phyloP scores from a whole-genome alignment of 2,113 vertebrate species.

The Notothenia rossii region DNA sequence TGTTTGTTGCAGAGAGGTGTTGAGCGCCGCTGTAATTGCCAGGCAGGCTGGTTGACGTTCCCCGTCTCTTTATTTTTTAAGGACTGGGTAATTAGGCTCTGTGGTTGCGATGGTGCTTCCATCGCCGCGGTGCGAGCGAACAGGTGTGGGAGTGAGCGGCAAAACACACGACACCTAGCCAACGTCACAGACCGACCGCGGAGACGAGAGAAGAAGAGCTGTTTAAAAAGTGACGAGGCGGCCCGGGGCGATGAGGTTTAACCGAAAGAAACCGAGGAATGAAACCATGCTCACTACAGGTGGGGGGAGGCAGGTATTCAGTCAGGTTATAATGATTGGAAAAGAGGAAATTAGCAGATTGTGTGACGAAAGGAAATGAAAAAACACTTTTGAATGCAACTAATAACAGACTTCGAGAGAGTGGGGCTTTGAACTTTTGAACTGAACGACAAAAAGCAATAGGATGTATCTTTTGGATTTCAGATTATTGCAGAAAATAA shows the following conservation, averaged over 20 bases:
- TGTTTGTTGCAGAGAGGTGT: conserved; percentile 77
- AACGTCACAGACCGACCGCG: conserved; percentile 57
- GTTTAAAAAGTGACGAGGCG: conserved; percentile 20
- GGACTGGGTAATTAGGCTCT: conserved; percentile 81
- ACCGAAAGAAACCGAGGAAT: conserved; percentile 28
- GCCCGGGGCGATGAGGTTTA: conserved; percentile 24
- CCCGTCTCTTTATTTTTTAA: conserved; percentile 83
- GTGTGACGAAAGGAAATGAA: conserved; percentile 34
- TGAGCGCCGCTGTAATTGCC: conserved; percentile 82
- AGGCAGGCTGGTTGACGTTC: conserved; percentile 76
- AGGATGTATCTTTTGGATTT: too few species aligned
- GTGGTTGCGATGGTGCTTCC: conserved; percentile 64
- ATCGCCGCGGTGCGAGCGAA: conserved; percentile 55
- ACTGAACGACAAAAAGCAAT: too few species aligned
- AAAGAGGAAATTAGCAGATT: conserved; percentile 49
- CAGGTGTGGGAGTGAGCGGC: conserved; percentile 71
- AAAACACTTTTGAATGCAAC: conserved; percentile 49
- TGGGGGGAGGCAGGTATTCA: conserved; percentile 31
- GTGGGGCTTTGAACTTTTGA: too few species aligned
- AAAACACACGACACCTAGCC: conserved; percentile 35
- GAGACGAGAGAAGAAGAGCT: conserved; percentile 58
- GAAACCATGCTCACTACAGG: conserved; percentile 26
- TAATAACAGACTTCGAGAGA: conserved; percentile 21
- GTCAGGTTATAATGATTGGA: conserved; percentile 36
- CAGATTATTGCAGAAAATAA: too few species aligned